Conservation (phyloP, 2,113 vertebrate genomes). For the Prunella fulvescens region DNA sequence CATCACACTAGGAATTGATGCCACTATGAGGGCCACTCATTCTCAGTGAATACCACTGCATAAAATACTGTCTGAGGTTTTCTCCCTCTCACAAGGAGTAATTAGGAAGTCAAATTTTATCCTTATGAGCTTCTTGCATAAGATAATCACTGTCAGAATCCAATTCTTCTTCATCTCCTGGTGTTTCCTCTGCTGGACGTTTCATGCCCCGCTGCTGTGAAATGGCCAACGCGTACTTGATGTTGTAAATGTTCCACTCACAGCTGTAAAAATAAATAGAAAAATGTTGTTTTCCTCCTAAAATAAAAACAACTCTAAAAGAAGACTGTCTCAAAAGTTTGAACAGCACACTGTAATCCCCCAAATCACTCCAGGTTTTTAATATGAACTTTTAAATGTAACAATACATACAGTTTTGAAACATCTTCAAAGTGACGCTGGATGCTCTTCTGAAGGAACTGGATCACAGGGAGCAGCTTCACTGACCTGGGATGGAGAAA, state of each 20-base stretch:
- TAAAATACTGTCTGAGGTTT: background rate
- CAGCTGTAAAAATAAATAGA: constrained; percentile 72
- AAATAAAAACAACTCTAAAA: background rate
- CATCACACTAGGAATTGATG: background rate
- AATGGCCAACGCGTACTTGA: constrained; percentile 81
- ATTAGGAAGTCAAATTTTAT: background rate
- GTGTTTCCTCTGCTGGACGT: constrained; percentile 59
- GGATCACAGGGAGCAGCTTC: constrained; percentile 82
- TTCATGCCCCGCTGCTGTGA: constrained; percentile 86
- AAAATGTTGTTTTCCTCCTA: background rate
- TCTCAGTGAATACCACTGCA: constrained; percentile 68
- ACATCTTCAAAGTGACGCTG: constrained; percentile 86
- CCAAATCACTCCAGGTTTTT: background rate
- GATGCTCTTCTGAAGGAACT: constrained; percentile 90
- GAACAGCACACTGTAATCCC: background rate
- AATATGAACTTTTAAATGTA: background rate
- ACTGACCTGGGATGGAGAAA: constrained; percentile 74
- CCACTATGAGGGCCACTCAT: constrained; percentile 63
- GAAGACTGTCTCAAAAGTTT: rapidly evolving
- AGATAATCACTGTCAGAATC: constrained; percentile 40
- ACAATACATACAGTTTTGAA: constrained; percentile 87
- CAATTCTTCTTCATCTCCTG: background rate
- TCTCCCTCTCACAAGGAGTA: background rate
- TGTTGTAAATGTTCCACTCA: constrained; percentile 92
- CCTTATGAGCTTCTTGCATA: background rate